Evolutionary conservation across 2,797 vertebrate genomes (phyloP).

Genomic region (Philypnodon macrostomus): DNA sequence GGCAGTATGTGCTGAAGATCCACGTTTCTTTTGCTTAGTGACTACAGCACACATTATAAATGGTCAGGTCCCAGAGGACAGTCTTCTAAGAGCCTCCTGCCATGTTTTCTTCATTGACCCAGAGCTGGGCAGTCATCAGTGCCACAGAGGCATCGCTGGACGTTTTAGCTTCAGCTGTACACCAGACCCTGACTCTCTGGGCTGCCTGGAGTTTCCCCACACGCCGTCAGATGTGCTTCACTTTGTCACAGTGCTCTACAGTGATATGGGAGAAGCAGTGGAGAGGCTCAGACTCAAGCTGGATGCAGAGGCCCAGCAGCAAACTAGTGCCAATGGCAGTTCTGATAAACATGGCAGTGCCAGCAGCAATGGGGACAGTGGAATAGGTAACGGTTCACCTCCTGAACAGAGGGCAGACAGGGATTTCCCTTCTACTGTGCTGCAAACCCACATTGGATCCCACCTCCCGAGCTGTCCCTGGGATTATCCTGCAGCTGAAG

Average conservation of each 20-base stretch:
- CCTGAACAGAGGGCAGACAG: conserved; percentile 84
- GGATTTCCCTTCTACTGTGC: conserved; percentile 85
- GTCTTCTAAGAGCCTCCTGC: conserved; percentile 84
- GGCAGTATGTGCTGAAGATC: conserved; percentile 90
- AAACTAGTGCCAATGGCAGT: conserved; percentile 78
- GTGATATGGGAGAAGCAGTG: conserved; percentile 89
- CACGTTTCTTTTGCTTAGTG: conserved; percentile 90
- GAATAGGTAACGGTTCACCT: conserved; percentile 88
- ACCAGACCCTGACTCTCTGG: conserved; percentile 85
- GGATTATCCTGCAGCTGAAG: conserved; percentile 73
- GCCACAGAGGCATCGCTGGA: conserved; percentile 87
- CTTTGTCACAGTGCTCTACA: conserved; percentile 90
- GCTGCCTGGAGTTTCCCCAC: conserved; percentile 92
- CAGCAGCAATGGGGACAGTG: conserved; percentile 92
- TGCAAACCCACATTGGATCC: conserved; percentile 74
- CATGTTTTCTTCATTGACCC: conserved; percentile 97
- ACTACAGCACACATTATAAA: conserved; percentile 84
- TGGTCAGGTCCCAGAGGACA: conserved; percentile 75
- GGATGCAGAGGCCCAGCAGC: conserved; percentile 82
- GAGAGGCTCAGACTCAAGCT: conserved; percentile 87
- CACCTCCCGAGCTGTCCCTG: conserved; percentile 79
- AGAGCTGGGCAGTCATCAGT: conserved; percentile 85
- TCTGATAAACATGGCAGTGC: conserved; percentile 84
- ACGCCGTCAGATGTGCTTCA: conserved; percentile 88
- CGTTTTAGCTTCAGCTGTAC: conserved; percentile 91